phyloP scores from a whole-genome alignment of 1,140 invertebrate genomes.

The Drosophila leontia region DNA sequence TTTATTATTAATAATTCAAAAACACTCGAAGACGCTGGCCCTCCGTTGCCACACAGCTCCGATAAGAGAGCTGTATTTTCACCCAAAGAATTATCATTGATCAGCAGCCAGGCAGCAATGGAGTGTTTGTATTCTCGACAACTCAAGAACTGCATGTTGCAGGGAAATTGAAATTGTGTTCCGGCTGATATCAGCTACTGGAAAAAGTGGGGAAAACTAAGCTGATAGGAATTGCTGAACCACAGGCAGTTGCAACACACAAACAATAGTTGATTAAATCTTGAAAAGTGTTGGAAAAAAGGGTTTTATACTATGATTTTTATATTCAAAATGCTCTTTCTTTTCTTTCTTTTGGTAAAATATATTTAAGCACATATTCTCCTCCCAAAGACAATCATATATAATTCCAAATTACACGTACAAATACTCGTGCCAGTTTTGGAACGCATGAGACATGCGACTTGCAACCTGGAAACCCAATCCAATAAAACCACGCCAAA shows the following conservation, averaged over 20 bases:
- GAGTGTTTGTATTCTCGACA: conserved; percentile 37
- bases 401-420: conserved; percentile 37
- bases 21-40: conserved; percentile 55
- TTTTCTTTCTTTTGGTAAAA: neutral
- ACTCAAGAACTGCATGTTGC: conserved; percentile 19
- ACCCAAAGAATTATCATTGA: conserved; percentile 68
- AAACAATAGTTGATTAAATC: neutral
- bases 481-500: conserved; percentile 27
- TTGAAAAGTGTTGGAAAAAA: neutral
- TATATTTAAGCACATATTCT: neutral
- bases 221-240: conserved; percentile 33
- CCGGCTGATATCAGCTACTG: conserved; percentile 42
- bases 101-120: conserved; percentile 41
- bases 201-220: conserved; percentile 17
- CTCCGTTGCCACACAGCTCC: conserved; percentile 29
- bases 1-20: conserved; percentile 83
- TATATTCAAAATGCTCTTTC: neutral
- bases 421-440: conserved; percentile 45
- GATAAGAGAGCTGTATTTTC: conserved; percentile 59
- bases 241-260: neutral
- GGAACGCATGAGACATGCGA: conserved; percentile 30
- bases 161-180: conserved; percentile 58
- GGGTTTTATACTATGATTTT: neutral
- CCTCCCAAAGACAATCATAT: conserved; percentile 37
- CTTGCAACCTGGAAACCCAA: conserved; percentile 52